phyloP scores from a whole-genome alignment of 2,113 vertebrate genomes.

The Sylvilagus bachmani region DNA sequence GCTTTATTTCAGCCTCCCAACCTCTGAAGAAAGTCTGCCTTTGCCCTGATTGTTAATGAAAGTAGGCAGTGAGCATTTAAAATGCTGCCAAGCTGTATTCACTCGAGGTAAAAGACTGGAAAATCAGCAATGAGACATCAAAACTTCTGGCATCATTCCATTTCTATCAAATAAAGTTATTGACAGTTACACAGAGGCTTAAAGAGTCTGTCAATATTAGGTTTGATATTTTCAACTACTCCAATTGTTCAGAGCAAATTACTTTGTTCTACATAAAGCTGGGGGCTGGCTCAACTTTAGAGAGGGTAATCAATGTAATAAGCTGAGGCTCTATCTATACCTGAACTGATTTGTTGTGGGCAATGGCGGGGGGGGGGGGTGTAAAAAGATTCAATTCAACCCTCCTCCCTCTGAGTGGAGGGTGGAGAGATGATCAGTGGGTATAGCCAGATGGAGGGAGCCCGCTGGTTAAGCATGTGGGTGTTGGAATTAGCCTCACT shows the following conservation, averaged over 20 bases:
- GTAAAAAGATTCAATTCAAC: conserved; percentile 15
- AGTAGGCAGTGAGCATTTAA: conserved; percentile 79
- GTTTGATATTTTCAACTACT: conserved; percentile 75
- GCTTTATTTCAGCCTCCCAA: conserved; percentile 43
- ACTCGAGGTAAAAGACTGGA: conserved; percentile 84
- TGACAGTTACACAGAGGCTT: conserved; percentile 73
- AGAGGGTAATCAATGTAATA: conserved; percentile 60
- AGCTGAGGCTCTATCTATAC: conserved; percentile 30
- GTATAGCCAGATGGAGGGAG: neutral
- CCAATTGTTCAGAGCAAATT: conserved; percentile 75
- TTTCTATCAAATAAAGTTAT: conserved; percentile 78
- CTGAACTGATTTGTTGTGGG: neutral
- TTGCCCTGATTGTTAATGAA: conserved; percentile 71
- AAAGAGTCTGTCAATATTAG: conserved; percentile 76
- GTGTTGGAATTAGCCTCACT: conserved; percentile 1
- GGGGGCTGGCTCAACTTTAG: conserved; percentile 33
- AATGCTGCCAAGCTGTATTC: conserved; percentile 85
- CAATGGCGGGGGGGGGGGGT: neutral
- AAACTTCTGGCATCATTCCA: conserved; percentile 81
- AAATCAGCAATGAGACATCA: conserved; percentile 88
- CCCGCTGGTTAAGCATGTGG: neutral
- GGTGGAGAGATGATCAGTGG: neutral
- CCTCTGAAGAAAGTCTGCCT: conserved; percentile 38
- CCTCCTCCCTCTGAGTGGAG: neutral
- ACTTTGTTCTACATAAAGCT: conserved; percentile 56